phyloP scores from a whole-genome alignment of 2,888 invertebrate species.

The Drosophila anceps region DNA sequence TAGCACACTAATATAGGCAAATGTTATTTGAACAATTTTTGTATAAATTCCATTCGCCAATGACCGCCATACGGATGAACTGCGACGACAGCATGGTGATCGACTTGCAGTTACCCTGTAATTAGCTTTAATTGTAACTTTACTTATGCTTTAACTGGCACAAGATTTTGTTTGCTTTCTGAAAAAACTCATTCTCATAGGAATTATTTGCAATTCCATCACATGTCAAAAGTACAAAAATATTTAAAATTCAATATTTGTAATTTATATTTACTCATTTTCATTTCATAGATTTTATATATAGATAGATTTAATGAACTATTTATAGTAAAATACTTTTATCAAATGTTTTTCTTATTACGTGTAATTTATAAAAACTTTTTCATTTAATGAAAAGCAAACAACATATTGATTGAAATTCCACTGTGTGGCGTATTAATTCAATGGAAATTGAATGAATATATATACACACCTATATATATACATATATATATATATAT shows the following conservation, averaged over 20 bases:
- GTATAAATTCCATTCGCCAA: background rate
- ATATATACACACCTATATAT: background rate
- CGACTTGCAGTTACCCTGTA: too few relatives aligned
- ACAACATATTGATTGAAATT: slow-evolving; percentile 16
- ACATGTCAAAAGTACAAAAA: too few relatives aligned
- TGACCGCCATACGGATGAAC: background rate
- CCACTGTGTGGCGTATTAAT: slow-evolving; percentile 10
- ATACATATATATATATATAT: background rate
- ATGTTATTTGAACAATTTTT: background rate
- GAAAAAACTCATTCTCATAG: too few relatives aligned
- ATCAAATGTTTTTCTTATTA: background rate
- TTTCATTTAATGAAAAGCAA: slow-evolving; percentile 1
- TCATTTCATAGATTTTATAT: too few relatives aligned
- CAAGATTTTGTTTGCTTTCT: too few relatives aligned
- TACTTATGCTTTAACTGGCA: too few relatives aligned
- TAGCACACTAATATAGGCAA: background rate
- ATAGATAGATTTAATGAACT: background rate
- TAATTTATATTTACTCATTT: too few relatives aligned
- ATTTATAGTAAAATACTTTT: background rate
- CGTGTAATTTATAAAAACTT: slow-evolving; percentile 8
- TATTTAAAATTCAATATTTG: too few relatives aligned
- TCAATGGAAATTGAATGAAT: slow-evolving; percentile 6
- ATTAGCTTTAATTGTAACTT: too few relatives aligned
- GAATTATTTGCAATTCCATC: too few relatives aligned
- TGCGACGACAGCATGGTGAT: too few relatives aligned